Base-by-base conservation (phyloP, 2,888 invertebrate species). In the Epinotia ramella region DNA sequence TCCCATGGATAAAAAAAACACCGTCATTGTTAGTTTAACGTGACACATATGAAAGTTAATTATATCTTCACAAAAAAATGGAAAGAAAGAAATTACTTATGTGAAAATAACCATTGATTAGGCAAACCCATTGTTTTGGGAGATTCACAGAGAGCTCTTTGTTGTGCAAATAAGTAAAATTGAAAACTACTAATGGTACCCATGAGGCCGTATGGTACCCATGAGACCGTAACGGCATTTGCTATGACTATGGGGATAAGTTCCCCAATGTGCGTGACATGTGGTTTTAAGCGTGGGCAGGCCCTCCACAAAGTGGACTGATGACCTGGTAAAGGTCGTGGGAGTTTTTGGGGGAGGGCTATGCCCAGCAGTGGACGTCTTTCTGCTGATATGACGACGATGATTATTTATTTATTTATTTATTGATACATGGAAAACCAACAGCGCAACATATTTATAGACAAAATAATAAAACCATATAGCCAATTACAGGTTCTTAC, bases 51-150 rank as follows among this genome's bases (percentile, higher is more conserved):
- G 59, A 75, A 75, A 75, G 70, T 71, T 60, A 53, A 59, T 70
- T 68, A 59, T 70, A 65, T 56, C 71, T 53, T 49, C 64, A 70
- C 70, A 70, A 20, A 66, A 69, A 40, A 53, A 60, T 44, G 66
- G 13, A 59, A 60, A 46, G 28, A 75, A 60, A 71, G 59, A 71
- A 66, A 71, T 71, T 46, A 53, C 66, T 63, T 33, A 71, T 71
- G 75, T 71, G 70, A 60, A 70, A 75, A 44, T n/a, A 71, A 13
- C 46, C 70, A 59, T 57, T 66, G 75, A 71, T 66, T 75, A 44
- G 65, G n/a, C 65, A 16, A 28, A 60, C 24, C 70, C 60, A 66
- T 75, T 75, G 65, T 75, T 33, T 70, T 44, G 53, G 5, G 20
- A 62, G 11, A 13, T 44, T n/a, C 18, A 63, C 40, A 72, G 71